These are phyloP conservation scores for Tenualosa ilisha DNA, from an alignment of 2,797 vertebrate genomes.

Conservation along the genomic window DNA sequence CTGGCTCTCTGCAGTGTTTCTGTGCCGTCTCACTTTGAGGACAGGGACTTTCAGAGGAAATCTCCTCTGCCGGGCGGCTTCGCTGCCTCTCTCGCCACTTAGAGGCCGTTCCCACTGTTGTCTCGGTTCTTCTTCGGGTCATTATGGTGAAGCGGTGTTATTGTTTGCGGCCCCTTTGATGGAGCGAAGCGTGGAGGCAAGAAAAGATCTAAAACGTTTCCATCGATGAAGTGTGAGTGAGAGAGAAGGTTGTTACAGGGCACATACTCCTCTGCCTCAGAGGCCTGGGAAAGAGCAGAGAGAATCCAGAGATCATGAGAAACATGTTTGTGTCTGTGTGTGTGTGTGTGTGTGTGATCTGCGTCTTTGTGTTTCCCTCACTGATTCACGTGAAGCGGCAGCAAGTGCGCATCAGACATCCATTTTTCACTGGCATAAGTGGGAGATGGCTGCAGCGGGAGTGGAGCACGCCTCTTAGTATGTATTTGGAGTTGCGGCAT, in stretches of 20 bases:
- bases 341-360: neutral
- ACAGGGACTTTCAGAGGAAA: neutral
- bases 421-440: constrained; percentile 29
- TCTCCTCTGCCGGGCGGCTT: neutral
- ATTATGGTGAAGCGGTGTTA: neutral
- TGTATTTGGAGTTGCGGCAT: constrained; percentile 7
- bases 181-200: neutral
- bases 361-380: neutral
- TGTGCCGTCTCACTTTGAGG: neutral
- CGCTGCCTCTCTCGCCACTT: neutral
- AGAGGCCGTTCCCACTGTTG: neutral
- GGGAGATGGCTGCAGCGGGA: constrained; percentile 15
- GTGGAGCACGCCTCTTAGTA: neutral
- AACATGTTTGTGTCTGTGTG: neutral
- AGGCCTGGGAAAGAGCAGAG: neutral
- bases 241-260: too few species aligned
- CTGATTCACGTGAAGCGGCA: neutral
- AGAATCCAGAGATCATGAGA: neutral
- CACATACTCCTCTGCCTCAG: neutral
- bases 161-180: neutral
- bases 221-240: neutral
- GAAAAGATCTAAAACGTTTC: neutral
- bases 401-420: constrained; percentile 16
- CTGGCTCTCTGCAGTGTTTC: neutral
- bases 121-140: neutral